A percentile compares a stretch with the other conserved stretches of the same genome.
Conservation (phyloP, 2,797 vertebrate species). For the Uromys caudimaculatus region DNA sequence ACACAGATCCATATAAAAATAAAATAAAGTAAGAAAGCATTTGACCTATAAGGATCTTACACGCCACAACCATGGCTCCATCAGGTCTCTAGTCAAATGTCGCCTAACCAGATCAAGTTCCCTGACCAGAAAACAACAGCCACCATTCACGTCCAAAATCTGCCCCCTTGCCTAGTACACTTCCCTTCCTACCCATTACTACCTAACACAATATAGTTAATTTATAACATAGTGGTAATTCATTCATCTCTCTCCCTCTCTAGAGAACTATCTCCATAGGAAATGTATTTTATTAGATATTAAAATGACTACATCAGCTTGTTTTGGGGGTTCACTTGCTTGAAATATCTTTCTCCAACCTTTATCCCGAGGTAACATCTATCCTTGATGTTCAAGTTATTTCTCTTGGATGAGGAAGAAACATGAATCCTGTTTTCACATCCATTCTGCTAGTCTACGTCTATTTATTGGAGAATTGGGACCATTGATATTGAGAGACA, state of each 20-base stretch:
- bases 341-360: background rate
- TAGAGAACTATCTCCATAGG: constrained; percentile 7
- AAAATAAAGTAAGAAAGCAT: background rate
- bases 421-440: background rate
- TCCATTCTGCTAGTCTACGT: background rate
- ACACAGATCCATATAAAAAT: background rate
- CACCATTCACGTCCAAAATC: background rate
- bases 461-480: background rate
- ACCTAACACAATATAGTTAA: background rate
- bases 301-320: background rate
- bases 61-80: background rate
- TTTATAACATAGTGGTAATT: background rate
- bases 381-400: background rate
- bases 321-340: background rate
- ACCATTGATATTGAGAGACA: background rate
- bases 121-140: background rate
- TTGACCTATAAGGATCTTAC: background rate
- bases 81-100: background rate
- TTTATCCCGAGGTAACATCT: background rate
- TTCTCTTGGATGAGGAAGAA: background rate
- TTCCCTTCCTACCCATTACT: background rate
- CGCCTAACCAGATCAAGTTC: background rate
- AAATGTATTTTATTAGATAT: background rate
- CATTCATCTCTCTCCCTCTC: background rate
- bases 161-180: background rate